Conservation (phyloP, 2,888 invertebrate species). For the Diploptera punctata region DNA sequence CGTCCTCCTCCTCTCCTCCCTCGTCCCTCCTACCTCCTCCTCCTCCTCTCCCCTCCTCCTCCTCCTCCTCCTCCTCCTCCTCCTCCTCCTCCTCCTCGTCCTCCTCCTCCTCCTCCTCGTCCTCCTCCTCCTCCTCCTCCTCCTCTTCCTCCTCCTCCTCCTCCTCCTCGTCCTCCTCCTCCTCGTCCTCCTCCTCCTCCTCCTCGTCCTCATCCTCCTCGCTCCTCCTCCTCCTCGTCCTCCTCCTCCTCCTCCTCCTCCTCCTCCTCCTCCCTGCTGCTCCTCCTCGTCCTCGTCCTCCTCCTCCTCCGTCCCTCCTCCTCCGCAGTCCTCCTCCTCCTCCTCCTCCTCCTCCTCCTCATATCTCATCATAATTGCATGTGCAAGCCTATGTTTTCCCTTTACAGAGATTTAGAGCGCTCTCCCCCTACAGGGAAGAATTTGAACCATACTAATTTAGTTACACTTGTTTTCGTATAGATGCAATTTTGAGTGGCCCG, state of each 20-base stretch:
- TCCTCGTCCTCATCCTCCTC: too few relatives aligned
- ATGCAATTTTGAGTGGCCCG: too few relatives aligned
- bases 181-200: background rate
- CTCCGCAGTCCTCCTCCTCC: background rate
- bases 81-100: background rate
- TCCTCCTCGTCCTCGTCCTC: background rate
- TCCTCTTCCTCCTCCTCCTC: background rate
- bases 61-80: background rate
- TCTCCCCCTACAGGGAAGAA: too few relatives aligned
- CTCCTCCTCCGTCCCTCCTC: background rate
- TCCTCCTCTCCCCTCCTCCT: background rate
- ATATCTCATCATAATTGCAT: too few relatives aligned
- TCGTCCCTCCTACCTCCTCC: too few relatives aligned
- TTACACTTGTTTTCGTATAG: too few relatives aligned
- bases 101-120: background rate
- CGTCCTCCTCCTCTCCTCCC: background rate
- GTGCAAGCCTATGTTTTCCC: too few relatives aligned
- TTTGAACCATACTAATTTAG: too few relatives aligned
- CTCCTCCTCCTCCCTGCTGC: background rate
- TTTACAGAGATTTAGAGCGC: too few relatives aligned
- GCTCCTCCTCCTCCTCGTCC: background rate
- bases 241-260: background rate
- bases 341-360: too few relatives aligned
- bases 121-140: background rate
- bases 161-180: background rate